Evolutionary conservation across 1,140 invertebrate genomes (phyloP).

Genomic region (Atta texana): DNA sequence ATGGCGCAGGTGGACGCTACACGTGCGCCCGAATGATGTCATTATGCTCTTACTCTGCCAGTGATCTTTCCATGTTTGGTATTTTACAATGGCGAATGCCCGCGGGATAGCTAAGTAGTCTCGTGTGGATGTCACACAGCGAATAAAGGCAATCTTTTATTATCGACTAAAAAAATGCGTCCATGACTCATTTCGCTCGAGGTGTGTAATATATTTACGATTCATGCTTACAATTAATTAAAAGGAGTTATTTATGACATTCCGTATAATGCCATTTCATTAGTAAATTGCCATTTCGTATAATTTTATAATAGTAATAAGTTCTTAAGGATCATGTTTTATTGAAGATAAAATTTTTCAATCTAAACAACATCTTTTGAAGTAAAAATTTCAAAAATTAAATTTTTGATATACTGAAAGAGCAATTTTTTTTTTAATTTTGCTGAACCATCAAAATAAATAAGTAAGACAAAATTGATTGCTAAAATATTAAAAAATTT

Average conservation of each 20-base stretch:
- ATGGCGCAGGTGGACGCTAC: constrained; percentile 66
- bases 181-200: background rate
- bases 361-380: background rate
- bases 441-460: too few relatives aligned
- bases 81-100: constrained; percentile 31
- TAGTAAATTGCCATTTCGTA: background rate
- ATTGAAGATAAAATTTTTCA: background rate
- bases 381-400: background rate
- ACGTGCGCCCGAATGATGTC: constrained; percentile 70
- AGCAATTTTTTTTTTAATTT: too few relatives aligned
- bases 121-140: background rate
- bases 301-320: background rate
- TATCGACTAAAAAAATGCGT: background rate
- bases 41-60: constrained; percentile 59
- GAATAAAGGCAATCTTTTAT: constrained; percentile 7
- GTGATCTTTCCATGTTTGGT: constrained; percentile 66
- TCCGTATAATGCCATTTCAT: too few relatives aligned
- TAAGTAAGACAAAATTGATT: too few relatives aligned
- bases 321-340: background rate
- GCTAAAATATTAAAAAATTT: too few relatives aligned
- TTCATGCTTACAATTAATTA: background rate
- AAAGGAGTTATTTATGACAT: background rate
- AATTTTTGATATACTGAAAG: background rate
- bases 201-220: background rate
- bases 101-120: background rate